Evolutionary conservation across 2,797 vertebrate genomes (phyloP), one percentile per base, ranked within the genome.

Genomic region (Pempheris klunzingeri): DNA sequence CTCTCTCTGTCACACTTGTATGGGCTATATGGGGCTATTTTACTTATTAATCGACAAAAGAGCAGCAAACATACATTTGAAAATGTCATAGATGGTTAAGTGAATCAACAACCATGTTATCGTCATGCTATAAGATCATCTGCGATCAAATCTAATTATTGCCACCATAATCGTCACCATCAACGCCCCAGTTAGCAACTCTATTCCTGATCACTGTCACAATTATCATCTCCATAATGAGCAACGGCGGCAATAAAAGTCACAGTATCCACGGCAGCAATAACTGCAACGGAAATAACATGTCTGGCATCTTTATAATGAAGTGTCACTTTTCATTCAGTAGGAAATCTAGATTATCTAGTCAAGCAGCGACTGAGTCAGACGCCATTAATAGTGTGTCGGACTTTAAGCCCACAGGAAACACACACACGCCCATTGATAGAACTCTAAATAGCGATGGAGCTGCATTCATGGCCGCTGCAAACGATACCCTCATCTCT

Each of bases 261-360:
- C 68, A 34, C 52, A 32, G 18, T 60, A 63, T 41, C 43, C 47
- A 58, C 44, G 20, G 55, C 36, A 34, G 2, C 34, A 53, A 17
- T 22, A 66, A 77, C 26, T 65, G 39, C 46, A 55, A 8, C 43
- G 76, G 53, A 60, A 74, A 41, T 20, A 46, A 22, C 28, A 53
- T 12, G 28, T n/a, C 46, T 61, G 68, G 11, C 36, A 30, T 64
- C 54, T 65, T 72, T 20, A 22, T 63, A 60, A 80, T 74, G 41
- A 85, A 67, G 66, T 18, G 64, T 71, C 62, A 71, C 47, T 52
- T 83, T 78, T 62, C 26, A 71, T 83, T 82, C 43, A 57, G 36
- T 18, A 68, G 49, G 5, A 53, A 74, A 80, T 71, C n/a, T 28
- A 54, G 43, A 65, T 3, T 28, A 26, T 71, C 38, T 30, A 46